A percentile compares a stretch with the other conserved stretches of the same genome.
phyloP scores from a whole-genome alignment of 2,797 vertebrate genomes.

The Leptatherina wallacei region DNA sequence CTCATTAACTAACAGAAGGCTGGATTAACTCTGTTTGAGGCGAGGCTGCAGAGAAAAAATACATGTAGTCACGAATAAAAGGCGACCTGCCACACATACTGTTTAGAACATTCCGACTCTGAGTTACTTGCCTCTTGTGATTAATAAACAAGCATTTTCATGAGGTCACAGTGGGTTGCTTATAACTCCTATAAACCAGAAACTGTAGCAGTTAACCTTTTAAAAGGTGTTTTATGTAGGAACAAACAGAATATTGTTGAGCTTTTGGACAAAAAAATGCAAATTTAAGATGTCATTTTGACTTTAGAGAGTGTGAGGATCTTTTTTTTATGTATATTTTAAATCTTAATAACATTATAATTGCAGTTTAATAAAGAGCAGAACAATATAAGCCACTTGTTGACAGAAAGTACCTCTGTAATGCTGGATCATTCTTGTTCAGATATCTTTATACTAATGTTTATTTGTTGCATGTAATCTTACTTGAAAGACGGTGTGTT shows the following conservation, averaged over 20 bases:
- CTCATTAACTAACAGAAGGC: constrained; percentile 31
- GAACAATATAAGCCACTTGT: neutral
- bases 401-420: neutral
- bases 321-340: neutral
- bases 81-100: constrained; percentile 5
- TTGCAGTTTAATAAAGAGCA: neutral
- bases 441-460: neutral
- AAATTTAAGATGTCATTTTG: neutral
- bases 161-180: neutral
- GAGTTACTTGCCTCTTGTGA: neutral
- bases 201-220: neutral
- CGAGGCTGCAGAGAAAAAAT: constrained; percentile 15
- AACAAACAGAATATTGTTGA: neutral
- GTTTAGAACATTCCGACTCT: neutral
- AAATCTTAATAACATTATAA: neutral
- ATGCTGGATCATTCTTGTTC: neutral
- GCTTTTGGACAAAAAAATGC: neutral
- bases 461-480: neutral
- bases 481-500: neutral
- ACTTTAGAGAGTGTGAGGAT: neutral
- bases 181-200: neutral
- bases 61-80: constrained; percentile 9
- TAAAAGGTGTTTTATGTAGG: neutral
- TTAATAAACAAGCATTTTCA: neutral
- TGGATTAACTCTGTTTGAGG: constrained; percentile 54